phyloP scores from a whole-genome alignment of 2,888 invertebrate genomes.

The Ptilodon capucinus region DNA sequence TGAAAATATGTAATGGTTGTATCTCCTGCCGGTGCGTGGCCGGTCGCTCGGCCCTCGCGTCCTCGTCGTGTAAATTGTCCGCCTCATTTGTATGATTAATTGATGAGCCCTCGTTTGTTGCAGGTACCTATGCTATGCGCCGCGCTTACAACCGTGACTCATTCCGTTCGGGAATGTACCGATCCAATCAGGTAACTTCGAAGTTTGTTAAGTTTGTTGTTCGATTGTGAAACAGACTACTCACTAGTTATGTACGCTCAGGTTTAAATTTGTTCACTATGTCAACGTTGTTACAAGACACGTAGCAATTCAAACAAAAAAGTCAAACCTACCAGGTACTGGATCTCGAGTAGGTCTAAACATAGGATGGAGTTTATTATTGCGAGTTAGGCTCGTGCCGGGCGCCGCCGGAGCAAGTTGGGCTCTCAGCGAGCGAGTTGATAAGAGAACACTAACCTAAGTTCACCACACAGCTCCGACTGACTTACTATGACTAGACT shows the following conservation, averaged over 20 bases:
- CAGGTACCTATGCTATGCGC: constrained; percentile 1
- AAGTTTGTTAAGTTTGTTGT: not conserved
- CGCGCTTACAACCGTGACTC: not conserved
- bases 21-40: not conserved
- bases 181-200: not conserved
- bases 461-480: not conserved
- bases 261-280: not conserved
- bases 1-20: not conserved
- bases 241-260: not conserved
- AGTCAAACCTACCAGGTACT: not conserved
- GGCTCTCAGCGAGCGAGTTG: not conserved
- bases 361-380: not conserved
- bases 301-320: no score
- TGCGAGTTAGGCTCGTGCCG: not conserved
- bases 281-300: no score
- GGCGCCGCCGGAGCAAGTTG: not conserved
- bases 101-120: not conserved
- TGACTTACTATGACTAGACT: not conserved
- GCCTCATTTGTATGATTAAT: constrained; percentile 1
- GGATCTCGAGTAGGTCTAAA: no score
- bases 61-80: not conserved
- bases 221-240: not conserved
- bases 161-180: not conserved
- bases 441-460: not conserved
- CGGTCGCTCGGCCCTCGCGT: not conserved